A percentile compares a stretch with the other conserved stretches of the same genome.
Evolutionary conservation across 2,888 invertebrate species (phyloP).

Genomic region (Hyles lineata): DNA sequence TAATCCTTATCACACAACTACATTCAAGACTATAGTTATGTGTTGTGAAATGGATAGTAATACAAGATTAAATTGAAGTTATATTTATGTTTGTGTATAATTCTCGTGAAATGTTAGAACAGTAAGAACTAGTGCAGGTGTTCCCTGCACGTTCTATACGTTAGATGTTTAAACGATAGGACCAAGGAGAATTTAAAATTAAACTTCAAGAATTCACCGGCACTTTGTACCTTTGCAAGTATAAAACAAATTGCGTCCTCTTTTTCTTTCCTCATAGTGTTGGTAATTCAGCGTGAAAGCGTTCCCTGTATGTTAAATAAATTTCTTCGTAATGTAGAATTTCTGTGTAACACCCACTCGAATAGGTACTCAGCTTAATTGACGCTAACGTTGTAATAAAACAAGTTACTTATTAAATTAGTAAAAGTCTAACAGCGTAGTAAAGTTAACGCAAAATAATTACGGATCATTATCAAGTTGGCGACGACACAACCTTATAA

Average conservation of each 20-base stretch:
- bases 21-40: too few species aligned
- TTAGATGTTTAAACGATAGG: background rate
- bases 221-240: background rate
- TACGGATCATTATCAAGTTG: conserved; percentile 29
- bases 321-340: conserved; percentile 9
- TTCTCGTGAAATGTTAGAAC: too few species aligned
- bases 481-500: conserved; percentile 18
- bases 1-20: too few species aligned
- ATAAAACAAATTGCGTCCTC: conserved; percentile 9
- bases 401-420: conserved; percentile 16
- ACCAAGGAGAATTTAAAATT: background rate
- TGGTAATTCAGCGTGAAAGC: conserved; percentile 10
- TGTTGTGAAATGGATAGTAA: too few species aligned
- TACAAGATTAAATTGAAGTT: too few species aligned
- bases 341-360: background rate
- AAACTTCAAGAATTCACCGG: background rate
- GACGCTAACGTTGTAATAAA: conserved; percentile 13
- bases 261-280: background rate
- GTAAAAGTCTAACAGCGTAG: conserved; percentile 1
- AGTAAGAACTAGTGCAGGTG: too few species aligned
- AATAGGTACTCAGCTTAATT: conserved; percentile 12
- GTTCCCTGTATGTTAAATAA: background rate
- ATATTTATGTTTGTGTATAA: too few species aligned
- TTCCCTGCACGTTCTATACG: too few species aligned
- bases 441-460: conserved; percentile 28